Base-by-base conservation (phyloP, 2,113 vertebrate genomes). In the Zingel zingel region DNA sequence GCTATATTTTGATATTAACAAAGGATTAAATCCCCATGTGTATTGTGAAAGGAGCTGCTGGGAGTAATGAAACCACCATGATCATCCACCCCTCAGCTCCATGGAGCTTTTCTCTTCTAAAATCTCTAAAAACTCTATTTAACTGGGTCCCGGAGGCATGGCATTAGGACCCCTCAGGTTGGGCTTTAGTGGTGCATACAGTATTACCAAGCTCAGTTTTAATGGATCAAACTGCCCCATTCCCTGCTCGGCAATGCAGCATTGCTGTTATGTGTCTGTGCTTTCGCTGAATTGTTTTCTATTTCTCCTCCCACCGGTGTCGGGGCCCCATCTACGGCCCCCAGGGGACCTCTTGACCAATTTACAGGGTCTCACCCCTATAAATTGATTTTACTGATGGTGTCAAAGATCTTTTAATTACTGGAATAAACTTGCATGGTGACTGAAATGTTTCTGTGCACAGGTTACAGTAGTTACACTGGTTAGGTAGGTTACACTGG, bases 341-440 rank as follows among this genome's bases (percentile, higher is more conserved):
- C 61, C 19, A 14, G 77, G 51, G 78, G 30, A 58, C 48, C 14
- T 63, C 21, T 62, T 30, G 68, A 59, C 33, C 69, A 30, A n/a
- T 85, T 87, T 71, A 78, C 16, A 57, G 48, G 59, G 27, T 81
- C 63, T 64, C 21, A 61, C 61, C 50, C 58, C 62, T 36, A 65
- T 69, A 78, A 83, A 85, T 51, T 64, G 36, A 78, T 82, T 74
- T 82, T 48, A 85, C 54, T 63, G 50, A 77, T 21, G 47, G 67
- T 78, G 69, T 74, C 61, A 79, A 76, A 79, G 65, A 73, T 81
- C 54, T 79, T 85, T 85, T 85, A 81, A 79, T 82, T 75, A 75
- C 13, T 65, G 77, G 64, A 67, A 71, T 68, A 76, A 78, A 72
- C 39, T 43, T 43, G 2, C 54, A 15, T 45, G 13, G 8, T 62